These are phyloP conservation scores for Andricus curvator DNA, from an alignment of 2,888 invertebrate genomes.

Conservation along the genomic window DNA sequence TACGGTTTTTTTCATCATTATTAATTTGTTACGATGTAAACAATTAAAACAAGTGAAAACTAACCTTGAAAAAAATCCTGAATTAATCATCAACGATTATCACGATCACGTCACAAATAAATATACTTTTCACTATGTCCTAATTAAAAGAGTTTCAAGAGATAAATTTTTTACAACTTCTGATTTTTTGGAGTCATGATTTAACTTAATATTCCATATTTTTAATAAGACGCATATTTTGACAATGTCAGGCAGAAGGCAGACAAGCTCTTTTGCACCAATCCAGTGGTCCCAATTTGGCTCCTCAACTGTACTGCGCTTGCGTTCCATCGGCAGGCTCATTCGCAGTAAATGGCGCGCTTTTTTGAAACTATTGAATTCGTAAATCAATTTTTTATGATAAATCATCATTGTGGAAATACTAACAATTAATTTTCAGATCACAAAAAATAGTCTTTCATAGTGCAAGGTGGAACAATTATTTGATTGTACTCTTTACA, in stretches of 20 bases:
- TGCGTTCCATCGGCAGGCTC: no score
- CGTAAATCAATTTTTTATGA: no score
- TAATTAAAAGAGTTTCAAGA: neutral
- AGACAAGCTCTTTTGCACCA: conserved; percentile 2
- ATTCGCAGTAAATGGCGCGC: no score
- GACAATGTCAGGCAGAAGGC: neutral
- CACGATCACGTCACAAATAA: neutral
- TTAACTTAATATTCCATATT: neutral
- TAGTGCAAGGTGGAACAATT: no score
- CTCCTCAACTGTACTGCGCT: neutral
- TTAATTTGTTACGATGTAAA: neutral
- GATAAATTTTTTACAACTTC: neutral
- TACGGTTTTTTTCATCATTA: neutral
- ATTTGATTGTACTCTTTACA: no score
- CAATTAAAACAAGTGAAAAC: neutral
- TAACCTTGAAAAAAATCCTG: conserved; percentile 5
- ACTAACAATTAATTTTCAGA: no score
- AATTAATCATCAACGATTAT: conserved; percentile 1
- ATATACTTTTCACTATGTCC: neutral
- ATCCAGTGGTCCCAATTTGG: no score
- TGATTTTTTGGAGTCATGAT: neutral
- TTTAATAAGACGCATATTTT: neutral
- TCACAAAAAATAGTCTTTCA: no score
- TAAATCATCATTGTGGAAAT: no score
- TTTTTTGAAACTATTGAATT: no score